Conservation (phyloP, 2,797 vertebrate genomes). For the Megaceryle alcyon region DNA sequence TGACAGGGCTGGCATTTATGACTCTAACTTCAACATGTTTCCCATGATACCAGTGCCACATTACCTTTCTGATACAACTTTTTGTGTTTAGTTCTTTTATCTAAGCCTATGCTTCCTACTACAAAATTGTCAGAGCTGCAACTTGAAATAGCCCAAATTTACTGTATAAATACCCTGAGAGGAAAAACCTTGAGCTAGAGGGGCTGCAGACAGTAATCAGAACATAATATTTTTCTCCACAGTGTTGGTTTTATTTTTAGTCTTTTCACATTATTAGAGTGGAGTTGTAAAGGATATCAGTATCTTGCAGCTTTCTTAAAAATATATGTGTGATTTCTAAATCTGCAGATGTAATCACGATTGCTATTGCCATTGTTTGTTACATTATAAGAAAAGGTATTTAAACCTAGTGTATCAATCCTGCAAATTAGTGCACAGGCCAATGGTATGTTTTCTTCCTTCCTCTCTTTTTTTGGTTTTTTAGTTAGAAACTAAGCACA, state of each 20-base stretch:
- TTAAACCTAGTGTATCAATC: not conserved
- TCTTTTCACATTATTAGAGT: not conserved
- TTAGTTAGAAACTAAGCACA: not conserved
- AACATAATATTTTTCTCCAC: constrained; percentile 11
- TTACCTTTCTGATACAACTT: not conserved
- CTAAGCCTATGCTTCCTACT: not conserved
- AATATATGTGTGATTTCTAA: not conserved
- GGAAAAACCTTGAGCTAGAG: not conserved
- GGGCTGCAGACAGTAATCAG: not conserved
- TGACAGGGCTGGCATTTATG: not conserved
- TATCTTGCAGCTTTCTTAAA: not conserved
- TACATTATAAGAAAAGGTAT: not conserved
- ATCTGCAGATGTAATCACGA: not conserved
- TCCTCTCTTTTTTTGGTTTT: not conserved
- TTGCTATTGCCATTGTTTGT: not conserved
- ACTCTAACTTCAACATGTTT: not conserved
- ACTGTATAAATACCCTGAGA: not conserved
- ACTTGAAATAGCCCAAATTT: constrained; percentile 35
- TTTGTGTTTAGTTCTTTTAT: not conserved
- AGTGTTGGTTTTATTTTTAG: not conserved
- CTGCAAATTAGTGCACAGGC: not conserved
- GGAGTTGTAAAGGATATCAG: not conserved
- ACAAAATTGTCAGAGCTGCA: not conserved
- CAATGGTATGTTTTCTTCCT: not conserved
- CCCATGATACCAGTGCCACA: not conserved